Evolutionary conservation across 2,888 invertebrate genomes (phyloP), one percentile per base, ranked within the genome.

Genomic region (Automeris io): DNA sequence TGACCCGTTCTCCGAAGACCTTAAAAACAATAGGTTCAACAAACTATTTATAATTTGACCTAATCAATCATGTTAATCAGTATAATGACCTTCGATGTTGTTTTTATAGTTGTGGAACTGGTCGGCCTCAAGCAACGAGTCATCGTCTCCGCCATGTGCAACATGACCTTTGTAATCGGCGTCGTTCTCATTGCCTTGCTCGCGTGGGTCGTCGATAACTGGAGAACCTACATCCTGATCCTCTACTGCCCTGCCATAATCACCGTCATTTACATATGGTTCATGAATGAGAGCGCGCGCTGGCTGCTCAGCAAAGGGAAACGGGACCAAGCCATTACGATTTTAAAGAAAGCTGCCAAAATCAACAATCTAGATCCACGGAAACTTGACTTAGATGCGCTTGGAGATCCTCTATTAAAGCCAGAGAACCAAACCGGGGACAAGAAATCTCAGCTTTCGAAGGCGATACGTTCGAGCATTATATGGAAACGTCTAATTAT

Each of bases 261-360:
- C 0, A 88, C 93, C 18, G 68, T 93, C 9, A 62, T 89, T n/a
- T 92, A 93, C 62, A 88, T 91, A 35, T 92, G 92, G 90, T 74
- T 92, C 42, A 86, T 92, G 60, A 93, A 93, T 4, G 93, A 93
- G 72, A 93, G 93, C 45, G 88, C 93, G 6, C 86, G 95, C 53
- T 95, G 95, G 95, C 86, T 95, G 3, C 75, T 94, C 19, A 91
- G 92, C 37, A 92, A 92, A 63, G 91, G 91, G 3, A 87, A 90
- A 54, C 80, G 88, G 46, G 89, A 91, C 8, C 89, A 91, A 57
- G 93, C 93, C 0, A 88, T 91, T 33, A 70, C 65, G 5, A 90
- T 92, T 1, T 70, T 93, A 5, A 87, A 88, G 34, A 88, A 85
- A 49, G 91, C 93, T 9, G 91, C 93, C 0, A 88, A 87, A 57